A percentile compares a stretch with the other conserved stretches of the same genome.
phyloP scores from a whole-genome alignment of 1,140 invertebrate species.

The Eciton burchellii region DNA sequence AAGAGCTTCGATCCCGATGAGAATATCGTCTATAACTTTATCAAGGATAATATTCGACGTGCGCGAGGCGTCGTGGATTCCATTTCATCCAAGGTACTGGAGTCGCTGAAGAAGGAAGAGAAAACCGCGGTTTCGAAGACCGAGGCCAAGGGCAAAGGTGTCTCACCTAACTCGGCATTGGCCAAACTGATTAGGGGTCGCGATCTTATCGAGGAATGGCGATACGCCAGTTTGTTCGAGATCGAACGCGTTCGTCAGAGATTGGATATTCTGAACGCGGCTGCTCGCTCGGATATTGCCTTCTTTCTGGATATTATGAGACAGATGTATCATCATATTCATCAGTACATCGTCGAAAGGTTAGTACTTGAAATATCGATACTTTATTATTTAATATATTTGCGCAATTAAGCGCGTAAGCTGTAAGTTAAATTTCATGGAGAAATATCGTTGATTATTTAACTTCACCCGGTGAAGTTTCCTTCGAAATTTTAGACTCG shows the following conservation, averaged over 20 bases:
- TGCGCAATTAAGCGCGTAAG: background rate
- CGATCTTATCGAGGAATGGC: slow-evolving; percentile 84
- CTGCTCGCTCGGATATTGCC: slow-evolving; percentile 83
- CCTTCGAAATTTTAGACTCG: too few species aligned
- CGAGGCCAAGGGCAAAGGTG: slow-evolving; percentile 26
- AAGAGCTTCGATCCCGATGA: background rate
- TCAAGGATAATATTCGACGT: slow-evolving; percentile 44
- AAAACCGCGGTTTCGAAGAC: background rate
- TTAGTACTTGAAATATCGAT: slow-evolving; percentile 17
- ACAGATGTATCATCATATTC: slow-evolving; percentile 82
- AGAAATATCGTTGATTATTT: background rate
- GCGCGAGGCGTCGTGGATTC: slow-evolving; percentile 55
- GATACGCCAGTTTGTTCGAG: slow-evolving; percentile 85
- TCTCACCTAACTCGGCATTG: background rate
- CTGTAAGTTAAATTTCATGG: background rate
- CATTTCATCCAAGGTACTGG: background rate
- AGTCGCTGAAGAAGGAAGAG: slow-evolving; percentile 58
- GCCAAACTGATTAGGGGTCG: background rate
- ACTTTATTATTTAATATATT: background rate
- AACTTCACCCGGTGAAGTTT: too few species aligned
- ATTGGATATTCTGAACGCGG: slow-evolving; percentile 81
- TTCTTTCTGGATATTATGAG: slow-evolving; percentile 82
- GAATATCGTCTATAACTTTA: background rate
- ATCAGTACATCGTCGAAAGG: slow-evolving; percentile 84
- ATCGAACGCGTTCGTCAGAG: slow-evolving; percentile 83